Evolutionary conservation across 2,888 invertebrate genomes (phyloP), one percentile per base, ranked within the genome.

Genomic region (Thera britannica): DNA sequence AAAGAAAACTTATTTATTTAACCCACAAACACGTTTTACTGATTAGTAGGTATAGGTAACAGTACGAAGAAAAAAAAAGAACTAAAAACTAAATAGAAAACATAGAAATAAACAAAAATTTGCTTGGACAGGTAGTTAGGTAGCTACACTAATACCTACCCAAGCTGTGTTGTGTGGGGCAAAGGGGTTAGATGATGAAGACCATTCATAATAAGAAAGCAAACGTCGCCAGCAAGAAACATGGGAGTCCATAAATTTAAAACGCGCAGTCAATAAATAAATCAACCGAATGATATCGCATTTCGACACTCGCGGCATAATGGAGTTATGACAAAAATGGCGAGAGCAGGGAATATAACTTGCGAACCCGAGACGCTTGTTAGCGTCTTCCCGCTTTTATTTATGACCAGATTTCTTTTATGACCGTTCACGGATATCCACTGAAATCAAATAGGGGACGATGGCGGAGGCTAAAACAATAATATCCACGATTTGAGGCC

Each of bases 391-490:
- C 79, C 80, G 82, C 79, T 83, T 90, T 93, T 94, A 94, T 94
- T 94, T 94, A 94, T 93, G 92, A 78, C 87, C 88, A 90, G 93
- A 93, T 94, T 94, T 94, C 93, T 93, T 94, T 93, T 93, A 93
- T 93, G 88, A 81, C 88, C 87, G 83, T 81, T 84, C 79, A 81
- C 83, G 84, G 85, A 90, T 86, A 84, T 82, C 78, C 81, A 75
- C 75, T 76, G 83, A 68, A 85, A 87, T 90, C 87, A 81, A 87
- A 89, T 86, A 83, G 85, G 82, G 83, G 80, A 82, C 71, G 68
- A 57, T 57, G 65, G 57, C 67, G 62, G 54, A 58, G 65, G 56
- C 67, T 54, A 58, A 84, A 83, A 89, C 83, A 86, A 86, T 86
- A 84, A 83, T 81, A 81, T 75, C 78, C 80, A 79, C 78, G 82